Percentiles rank a stretch among this genome's conserved stretches.
phyloP scores from a whole-genome alignment of 2,797 vertebrate genomes.

The Lutjanus campechanus region DNA sequence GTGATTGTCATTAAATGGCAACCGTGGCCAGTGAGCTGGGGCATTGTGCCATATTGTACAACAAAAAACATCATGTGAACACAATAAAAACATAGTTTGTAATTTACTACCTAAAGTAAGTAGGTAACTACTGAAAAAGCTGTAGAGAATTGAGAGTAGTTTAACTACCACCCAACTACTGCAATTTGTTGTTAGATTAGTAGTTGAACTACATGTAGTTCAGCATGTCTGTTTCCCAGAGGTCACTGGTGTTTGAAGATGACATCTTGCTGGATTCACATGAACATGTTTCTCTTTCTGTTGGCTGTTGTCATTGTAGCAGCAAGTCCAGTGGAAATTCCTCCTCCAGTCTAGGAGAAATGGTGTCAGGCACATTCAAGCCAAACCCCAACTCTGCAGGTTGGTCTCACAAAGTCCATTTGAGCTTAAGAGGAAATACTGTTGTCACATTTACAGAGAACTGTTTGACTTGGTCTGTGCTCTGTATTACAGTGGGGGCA shows the following conservation, averaged over 20 bases:
- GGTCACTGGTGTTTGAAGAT: conserved; percentile 11
- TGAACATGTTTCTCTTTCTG: conserved; percentile 27
- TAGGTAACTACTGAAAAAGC: too few relatives aligned
- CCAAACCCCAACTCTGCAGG: conserved; percentile 93
- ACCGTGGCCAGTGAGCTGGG: too few relatives aligned
- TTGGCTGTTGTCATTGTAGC: conserved; percentile 44
- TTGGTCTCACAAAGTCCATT: conserved; percentile 67
- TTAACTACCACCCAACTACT: too few relatives aligned
- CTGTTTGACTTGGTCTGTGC: neutral
- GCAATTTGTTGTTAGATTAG: too few relatives aligned
- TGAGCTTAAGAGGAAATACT: conserved; percentile 14
- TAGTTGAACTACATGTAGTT: too few relatives aligned
- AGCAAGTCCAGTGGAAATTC: conserved; percentile 98
- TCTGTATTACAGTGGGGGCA: neutral
- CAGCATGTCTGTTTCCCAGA: neutral
- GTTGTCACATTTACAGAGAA: neutral
- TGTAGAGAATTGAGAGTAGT: too few relatives aligned
- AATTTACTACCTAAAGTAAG: too few relatives aligned
- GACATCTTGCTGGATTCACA: conserved; percentile 2
- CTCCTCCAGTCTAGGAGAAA: conserved; percentile 98
- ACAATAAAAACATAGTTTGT: too few relatives aligned
- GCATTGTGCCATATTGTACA: too few relatives aligned
- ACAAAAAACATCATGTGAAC: too few relatives aligned
- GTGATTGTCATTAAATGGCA: too few relatives aligned
- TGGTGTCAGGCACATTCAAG: conserved; percentile 97